phyloP scores from a whole-genome alignment of 2,888 invertebrate species.

The Polyommatus iphigenia region DNA sequence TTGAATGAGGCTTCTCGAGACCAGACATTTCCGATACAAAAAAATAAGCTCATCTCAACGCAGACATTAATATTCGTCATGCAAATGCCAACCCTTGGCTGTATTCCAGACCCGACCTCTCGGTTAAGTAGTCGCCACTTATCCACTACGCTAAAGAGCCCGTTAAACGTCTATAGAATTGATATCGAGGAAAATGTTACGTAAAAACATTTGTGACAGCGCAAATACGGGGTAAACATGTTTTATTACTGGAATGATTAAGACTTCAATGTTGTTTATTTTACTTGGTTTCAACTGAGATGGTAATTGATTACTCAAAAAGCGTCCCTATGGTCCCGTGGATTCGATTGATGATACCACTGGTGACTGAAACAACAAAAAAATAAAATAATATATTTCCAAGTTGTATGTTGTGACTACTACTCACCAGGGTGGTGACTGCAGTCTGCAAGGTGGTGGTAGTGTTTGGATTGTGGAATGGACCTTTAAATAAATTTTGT shows the following conservation, averaged over 20 bases:
- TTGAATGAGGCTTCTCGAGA: background rate
- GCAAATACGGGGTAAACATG: constrained; percentile 4
- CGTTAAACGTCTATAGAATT: constrained; percentile 13
- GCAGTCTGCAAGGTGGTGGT: too few relatives aligned
- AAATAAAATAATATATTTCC: too few relatives aligned
- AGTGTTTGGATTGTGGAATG: too few relatives aligned
- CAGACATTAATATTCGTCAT: constrained; percentile 28
- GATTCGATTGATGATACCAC: too few relatives aligned
- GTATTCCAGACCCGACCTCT: constrained; percentile 24
- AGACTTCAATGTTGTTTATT: background rate
- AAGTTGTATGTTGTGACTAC: too few relatives aligned
- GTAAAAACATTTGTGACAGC: constrained; percentile 8
- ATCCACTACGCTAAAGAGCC: constrained; percentile 21
- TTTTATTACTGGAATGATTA: constrained; percentile 5
- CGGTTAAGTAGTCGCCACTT: constrained; percentile 9
- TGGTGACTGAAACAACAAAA: too few relatives aligned
- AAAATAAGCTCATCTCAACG: constrained; percentile 22
- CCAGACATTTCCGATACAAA: constrained; percentile 10
- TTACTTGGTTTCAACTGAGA: background rate
- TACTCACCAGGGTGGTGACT: too few relatives aligned
- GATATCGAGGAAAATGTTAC: constrained; percentile 22
- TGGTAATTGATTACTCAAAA: too few relatives aligned
- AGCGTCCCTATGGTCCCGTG: too few relatives aligned
- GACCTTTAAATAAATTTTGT: too few relatives aligned
- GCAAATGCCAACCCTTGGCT: constrained; percentile 18